These are phyloP conservation scores for Tyrannus savana DNA, from an alignment of 2,113 vertebrate species.

Conservation along the genomic window DNA sequence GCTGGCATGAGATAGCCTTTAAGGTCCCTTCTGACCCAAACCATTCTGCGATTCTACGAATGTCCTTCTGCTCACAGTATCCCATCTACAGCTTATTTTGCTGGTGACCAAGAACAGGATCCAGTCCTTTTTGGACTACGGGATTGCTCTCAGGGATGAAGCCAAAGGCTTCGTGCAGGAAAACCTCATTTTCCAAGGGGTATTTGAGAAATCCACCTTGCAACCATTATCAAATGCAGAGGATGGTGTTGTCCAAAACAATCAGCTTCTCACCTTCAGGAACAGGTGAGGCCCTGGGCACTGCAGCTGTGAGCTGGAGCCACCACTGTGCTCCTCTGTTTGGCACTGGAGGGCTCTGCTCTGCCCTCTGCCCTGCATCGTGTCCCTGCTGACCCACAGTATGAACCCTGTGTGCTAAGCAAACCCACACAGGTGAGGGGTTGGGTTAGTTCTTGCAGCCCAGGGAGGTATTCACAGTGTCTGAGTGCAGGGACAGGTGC, in stretches of 20 bases:
- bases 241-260: constrained; percentile 82
- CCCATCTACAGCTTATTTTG: background rate
- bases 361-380: background rate
- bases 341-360: background rate
- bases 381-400: background rate
- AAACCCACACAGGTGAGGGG: background rate
- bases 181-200: constrained; percentile 89
- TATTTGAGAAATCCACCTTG: constrained; percentile 78
- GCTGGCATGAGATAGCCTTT: background rate
- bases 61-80: background rate
- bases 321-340: background rate
- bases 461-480: background rate
- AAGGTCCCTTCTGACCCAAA: background rate
- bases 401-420: fast-evolving
- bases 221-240: constrained; percentile 73
- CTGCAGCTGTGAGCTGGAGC: background rate
- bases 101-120: constrained; percentile 89
- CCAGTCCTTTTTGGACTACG: constrained; percentile 82
- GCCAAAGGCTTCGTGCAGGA: constrained; percentile 86
- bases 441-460: background rate
- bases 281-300: constrained; percentile 24
- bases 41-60: background rate
- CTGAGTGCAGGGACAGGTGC: background rate
- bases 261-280: constrained; percentile 78
- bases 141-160: constrained; percentile 82